Evolutionary conservation across 2,888 invertebrate species (phyloP), one percentile per base, ranked within the genome.

Genomic region (Macaria notata): DNA sequence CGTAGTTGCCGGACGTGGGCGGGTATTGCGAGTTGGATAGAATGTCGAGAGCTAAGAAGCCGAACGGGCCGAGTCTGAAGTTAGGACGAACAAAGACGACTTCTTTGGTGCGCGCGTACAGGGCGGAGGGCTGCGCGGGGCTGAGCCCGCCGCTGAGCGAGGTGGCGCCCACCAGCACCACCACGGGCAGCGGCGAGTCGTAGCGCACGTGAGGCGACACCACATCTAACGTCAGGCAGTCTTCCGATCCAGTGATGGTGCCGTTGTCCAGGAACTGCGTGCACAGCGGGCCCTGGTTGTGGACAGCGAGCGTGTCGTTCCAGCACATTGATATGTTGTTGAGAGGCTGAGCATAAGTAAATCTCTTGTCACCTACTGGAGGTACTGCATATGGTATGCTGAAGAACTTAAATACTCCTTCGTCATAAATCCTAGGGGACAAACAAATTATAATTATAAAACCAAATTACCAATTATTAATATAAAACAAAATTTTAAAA

Each of bases 61-160:
- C 98, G 55, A 96, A 92, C 49, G 94, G 93, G 0, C 95, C 95
- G 59, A 95, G 85, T 70, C 98, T 93, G 85, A 97, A 97, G 76
- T 97, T 97, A 3, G 97, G 97, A 61, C 96, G 93, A 1, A 98
- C 97, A 77, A 96, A 96, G 5, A 98, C 94, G 2, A 97, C 95
- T 76, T 97, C 96, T 59, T 95, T 94, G 3, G 95, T 94, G 47
- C 94, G 93, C 0, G 97, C 95, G 62, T 97, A 94, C 44, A 95
- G 90, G 0, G 96, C 94, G 0, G 96, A 96, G 0, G 97, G 97
- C 65, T 95, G 93, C 69, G 92, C 84, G 4, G 95, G 95, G 0
- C 96, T 95, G 5, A 95, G 94, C 0, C 95, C 96, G 0, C 96
- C 96, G 30, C 94, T 94, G n/a, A 97, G 84, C 0, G 95, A 94